These are phyloP conservation scores for Tachina lurida DNA, from an alignment of 2,888 invertebrate species.

Conservation along the genomic window DNA sequence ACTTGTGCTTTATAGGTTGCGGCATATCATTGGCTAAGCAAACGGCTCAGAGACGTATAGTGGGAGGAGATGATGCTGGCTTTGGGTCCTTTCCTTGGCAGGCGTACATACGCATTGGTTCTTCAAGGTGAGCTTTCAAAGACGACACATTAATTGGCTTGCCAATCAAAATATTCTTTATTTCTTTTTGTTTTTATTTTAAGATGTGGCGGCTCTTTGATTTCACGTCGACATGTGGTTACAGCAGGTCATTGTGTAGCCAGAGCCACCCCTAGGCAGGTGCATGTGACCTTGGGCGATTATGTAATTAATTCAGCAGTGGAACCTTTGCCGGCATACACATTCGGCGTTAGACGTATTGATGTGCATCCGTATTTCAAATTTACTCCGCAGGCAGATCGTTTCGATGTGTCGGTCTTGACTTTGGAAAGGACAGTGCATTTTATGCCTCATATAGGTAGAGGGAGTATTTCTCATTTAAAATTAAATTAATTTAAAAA, in stretches of 20 bases:
- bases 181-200: not conserved
- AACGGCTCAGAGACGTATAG: slow-evolving; percentile 94
- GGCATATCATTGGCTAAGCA: slow-evolving; percentile 93
- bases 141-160: not conserved
- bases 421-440: slow-evolving; percentile 94
- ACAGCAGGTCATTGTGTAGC: slow-evolving; percentile 98
- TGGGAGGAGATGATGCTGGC: slow-evolving; percentile 96
- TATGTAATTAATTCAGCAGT: slow-evolving; percentile 97
- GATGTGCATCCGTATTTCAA: slow-evolving; percentile 95
- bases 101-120: slow-evolving; percentile 96
- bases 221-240: slow-evolving; percentile 95
- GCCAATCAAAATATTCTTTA: slow-evolving; percentile 62
- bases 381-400: slow-evolving; percentile 95
- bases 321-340: slow-evolving; percentile 95
- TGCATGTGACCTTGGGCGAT: slow-evolving; percentile 93
- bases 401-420: slow-evolving; percentile 95
- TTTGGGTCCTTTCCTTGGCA: slow-evolving; percentile 98
- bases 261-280: slow-evolving; percentile 93
- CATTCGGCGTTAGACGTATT: slow-evolving; percentile 95
- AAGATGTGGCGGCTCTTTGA: slow-evolving; percentile 95
- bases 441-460: slow-evolving; percentile 93
- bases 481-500: no score
- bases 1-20: slow-evolving; percentile 86
- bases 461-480: slow-evolving; percentile 40
- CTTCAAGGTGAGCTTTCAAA: slow-evolving; percentile 86